These are phyloP conservation scores for Iguana delicatissima DNA, from an alignment of 2,797 vertebrate genomes.

Conservation along the genomic window DNA sequence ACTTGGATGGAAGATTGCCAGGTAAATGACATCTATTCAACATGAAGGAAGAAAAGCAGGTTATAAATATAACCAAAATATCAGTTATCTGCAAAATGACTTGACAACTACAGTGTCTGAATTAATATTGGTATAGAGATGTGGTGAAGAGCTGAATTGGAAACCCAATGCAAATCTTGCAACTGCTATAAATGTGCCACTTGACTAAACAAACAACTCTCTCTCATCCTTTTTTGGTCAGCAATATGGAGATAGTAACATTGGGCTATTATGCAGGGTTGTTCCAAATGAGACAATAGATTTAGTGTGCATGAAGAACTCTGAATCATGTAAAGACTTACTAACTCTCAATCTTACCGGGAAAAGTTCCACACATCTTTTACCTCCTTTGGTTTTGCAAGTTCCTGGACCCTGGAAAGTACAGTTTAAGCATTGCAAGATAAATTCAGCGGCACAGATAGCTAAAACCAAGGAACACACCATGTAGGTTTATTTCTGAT, in stretches of 20 bases:
- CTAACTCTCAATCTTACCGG: constrained; percentile 40
- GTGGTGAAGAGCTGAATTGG: not conserved
- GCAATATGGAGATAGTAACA: not conserved
- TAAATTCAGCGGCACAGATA: not conserved
- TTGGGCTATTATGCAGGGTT: not conserved
- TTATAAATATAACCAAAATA: not conserved
- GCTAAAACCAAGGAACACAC: not conserved
- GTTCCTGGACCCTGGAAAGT: constrained; percentile 44
- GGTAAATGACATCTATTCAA: not conserved
- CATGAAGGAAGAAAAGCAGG: not conserved
- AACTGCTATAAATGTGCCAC: not conserved
- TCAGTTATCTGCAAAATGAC: not conserved
- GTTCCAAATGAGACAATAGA: not conserved
- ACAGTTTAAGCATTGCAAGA: not conserved
- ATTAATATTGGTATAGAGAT: not conserved
- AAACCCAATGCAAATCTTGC: constrained; percentile 2
- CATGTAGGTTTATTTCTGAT: not conserved
- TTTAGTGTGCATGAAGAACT: not conserved
- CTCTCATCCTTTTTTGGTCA: not conserved
- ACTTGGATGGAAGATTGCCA: not conserved
- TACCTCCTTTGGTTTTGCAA: constrained; percentile 58
- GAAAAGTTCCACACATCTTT: not conserved
- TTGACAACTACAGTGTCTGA: not conserved
- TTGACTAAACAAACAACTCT: not conserved
- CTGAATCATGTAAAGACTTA: not conserved